phyloP scores from a whole-genome alignment of 92 coral and sea anemone genomes.

The Nematostella vectensis region DNA sequence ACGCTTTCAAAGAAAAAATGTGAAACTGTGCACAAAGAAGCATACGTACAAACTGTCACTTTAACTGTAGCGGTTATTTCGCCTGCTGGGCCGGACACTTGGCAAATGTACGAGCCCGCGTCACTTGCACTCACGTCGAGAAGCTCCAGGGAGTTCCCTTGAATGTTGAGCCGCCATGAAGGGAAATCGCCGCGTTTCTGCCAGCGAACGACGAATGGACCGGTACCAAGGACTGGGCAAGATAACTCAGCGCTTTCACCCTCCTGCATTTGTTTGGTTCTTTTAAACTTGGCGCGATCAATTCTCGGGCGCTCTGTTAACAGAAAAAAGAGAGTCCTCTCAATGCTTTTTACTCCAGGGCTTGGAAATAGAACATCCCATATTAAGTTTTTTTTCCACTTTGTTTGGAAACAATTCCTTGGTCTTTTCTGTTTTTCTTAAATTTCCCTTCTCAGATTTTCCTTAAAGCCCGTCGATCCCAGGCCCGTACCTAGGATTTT shows the following conservation, averaged over 20 bases:
- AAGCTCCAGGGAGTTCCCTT: constrained; percentile 17
- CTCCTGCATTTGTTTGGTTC: too few relatives aligned
- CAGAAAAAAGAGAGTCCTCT: not conserved
- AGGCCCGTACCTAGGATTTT: too few relatives aligned
- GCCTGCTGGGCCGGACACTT: constrained; percentile 78
- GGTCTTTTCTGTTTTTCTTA: too few relatives aligned
- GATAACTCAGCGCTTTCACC: constrained; percentile 20
- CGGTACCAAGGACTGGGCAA: constrained; percentile 45
- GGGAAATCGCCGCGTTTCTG: constrained; percentile 19
- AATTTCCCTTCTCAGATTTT: too few relatives aligned
- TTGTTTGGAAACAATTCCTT: too few relatives aligned
- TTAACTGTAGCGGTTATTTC: constrained; percentile 21
- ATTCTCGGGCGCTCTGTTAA: constrained; percentile 49
- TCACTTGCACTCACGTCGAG: constrained; percentile 38
- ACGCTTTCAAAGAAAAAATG: too few relatives aligned
- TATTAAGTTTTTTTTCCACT: too few relatives aligned
- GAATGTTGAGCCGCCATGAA: constrained; percentile 8
- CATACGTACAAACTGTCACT: constrained; percentile 45
- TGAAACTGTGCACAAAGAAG: too few relatives aligned
- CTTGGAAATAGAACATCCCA: too few relatives aligned
- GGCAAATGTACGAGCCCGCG: constrained; percentile 60
- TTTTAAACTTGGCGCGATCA: constrained; percentile 23
- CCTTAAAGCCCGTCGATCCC: too few relatives aligned
- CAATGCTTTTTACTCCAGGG: too few relatives aligned
- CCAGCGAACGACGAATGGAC: constrained; percentile 54